phyloP scores from a whole-genome alignment of 2,113 vertebrate species.

The Picathartes gymnocephalus region DNA sequence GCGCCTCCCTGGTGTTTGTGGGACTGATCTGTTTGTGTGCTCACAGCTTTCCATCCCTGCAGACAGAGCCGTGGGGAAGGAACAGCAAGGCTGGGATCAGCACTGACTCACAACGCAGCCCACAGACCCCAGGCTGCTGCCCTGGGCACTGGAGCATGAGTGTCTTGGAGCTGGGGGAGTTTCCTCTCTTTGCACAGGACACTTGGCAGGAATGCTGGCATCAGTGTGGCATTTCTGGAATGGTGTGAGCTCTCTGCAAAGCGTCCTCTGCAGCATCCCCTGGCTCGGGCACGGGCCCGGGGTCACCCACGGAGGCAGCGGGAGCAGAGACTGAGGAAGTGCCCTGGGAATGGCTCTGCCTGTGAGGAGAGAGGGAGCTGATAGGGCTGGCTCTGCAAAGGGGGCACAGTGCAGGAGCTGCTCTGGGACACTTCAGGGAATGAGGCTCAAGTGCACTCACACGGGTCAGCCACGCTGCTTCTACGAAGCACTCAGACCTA shows the following conservation, averaged over 20 bases:
- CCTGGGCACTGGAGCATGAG: background rate
- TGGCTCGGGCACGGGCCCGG: background rate
- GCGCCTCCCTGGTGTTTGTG: background rate
- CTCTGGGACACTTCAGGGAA: background rate
- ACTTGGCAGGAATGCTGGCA: background rate
- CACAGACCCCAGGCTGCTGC: background rate
- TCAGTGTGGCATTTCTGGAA: background rate
- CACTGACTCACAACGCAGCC: background rate
- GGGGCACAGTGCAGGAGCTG: background rate
- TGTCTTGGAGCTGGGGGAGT: background rate
- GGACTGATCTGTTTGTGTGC: background rate
- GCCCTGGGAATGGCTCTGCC: background rate
- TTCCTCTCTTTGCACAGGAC: background rate
- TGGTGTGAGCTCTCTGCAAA: background rate
- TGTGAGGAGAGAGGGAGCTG: background rate
- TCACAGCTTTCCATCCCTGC: background rate
- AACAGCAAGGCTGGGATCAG: background rate
- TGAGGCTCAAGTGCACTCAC: background rate
- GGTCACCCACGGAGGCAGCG: background rate
- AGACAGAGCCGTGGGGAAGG: background rate
- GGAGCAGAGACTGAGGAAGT: background rate
- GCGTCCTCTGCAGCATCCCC: background rate
- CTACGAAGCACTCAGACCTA: background rate
- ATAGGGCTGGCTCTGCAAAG: background rate
- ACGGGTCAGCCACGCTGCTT: background rate